phyloP scores from a whole-genome alignment of 2,888 invertebrate genomes.

The Machimus atricapillus region DNA sequence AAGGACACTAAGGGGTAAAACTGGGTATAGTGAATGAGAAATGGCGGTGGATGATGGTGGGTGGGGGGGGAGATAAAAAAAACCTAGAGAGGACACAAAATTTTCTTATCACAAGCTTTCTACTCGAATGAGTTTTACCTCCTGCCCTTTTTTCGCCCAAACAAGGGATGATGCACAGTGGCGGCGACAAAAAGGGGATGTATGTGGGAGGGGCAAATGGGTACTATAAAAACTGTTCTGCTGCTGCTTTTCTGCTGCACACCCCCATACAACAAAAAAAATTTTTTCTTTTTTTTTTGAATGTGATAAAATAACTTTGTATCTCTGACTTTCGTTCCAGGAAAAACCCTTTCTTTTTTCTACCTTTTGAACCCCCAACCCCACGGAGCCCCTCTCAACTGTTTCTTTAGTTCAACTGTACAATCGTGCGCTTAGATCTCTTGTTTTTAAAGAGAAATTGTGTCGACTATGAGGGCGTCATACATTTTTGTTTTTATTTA shows the following conservation, averaged over 20 bases:
- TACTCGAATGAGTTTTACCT: constrained; percentile 51
- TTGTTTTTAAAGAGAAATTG: background rate
- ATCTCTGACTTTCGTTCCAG: background rate
- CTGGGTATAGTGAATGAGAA: background rate
- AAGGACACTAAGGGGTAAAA: background rate
- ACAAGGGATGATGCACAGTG: constrained; percentile 39
- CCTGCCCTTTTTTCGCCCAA: constrained; percentile 42
- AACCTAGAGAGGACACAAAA: background rate
- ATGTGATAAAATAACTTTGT: background rate
- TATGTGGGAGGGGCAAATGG: background rate
- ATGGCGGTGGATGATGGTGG: background rate
- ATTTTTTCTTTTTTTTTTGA: no score
- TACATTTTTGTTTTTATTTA: background rate
- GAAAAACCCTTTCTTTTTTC: background rate
- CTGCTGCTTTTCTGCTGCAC: background rate
- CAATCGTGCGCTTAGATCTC: background rate
- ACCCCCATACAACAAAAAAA: background rate
- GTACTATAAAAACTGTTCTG: background rate
- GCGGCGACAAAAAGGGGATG: background rate
- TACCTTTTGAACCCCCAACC: background rate
- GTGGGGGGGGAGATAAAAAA: background rate
- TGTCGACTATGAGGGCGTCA: background rate
- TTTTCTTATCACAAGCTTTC: constrained; percentile 53
- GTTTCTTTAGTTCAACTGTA: background rate
- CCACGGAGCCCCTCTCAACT: background rate